phyloP scores from a whole-genome alignment of 2,888 invertebrate species.

The Mesodorylaimus sp. region DNA sequence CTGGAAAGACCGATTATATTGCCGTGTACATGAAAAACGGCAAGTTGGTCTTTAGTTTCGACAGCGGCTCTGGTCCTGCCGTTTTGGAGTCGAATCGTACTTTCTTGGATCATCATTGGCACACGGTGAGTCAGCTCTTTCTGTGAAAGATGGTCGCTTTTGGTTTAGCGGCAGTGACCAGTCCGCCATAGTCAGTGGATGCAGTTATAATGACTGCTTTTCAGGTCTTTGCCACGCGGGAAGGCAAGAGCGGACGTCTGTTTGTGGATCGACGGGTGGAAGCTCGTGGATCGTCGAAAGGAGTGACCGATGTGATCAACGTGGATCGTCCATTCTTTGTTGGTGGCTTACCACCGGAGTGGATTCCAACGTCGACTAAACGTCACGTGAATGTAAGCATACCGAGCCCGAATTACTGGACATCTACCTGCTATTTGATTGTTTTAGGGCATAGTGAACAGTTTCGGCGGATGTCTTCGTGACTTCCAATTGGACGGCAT shows the following conservation, averaged over 20 bases:
- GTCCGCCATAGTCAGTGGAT: too few species aligned
- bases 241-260: conserved; percentile 22
- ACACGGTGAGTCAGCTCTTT: conserved; percentile 14
- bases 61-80: conserved; percentile 61
- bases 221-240: conserved; percentile 18
- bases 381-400: neutral
- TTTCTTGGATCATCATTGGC: conserved; percentile 25
- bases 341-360: conserved; percentile 30
- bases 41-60: conserved; percentile 58
- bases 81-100: conserved; percentile 17
- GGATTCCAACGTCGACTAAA: conserved; percentile 8
- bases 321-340: conserved; percentile 30
- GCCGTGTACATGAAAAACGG: conserved; percentile 72
- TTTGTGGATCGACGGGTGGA: conserved; percentile 29
- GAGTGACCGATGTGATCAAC: conserved; percentile 24
- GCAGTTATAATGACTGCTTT: neutral
- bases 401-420: neutral
- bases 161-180: too few species aligned
- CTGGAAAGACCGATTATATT: conserved; percentile 47
- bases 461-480: conserved; percentile 33
- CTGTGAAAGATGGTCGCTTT: too few species aligned
- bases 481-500: conserved; percentile 28
- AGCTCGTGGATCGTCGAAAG: conserved; percentile 19
- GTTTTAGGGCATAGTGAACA: conserved; percentile 20
- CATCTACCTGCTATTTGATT: neutral